A percentile compares a stretch with the other conserved stretches of the same genome.
Conservation (phyloP, 2,888 invertebrate genomes). For the Metacarcinus magister region DNA sequence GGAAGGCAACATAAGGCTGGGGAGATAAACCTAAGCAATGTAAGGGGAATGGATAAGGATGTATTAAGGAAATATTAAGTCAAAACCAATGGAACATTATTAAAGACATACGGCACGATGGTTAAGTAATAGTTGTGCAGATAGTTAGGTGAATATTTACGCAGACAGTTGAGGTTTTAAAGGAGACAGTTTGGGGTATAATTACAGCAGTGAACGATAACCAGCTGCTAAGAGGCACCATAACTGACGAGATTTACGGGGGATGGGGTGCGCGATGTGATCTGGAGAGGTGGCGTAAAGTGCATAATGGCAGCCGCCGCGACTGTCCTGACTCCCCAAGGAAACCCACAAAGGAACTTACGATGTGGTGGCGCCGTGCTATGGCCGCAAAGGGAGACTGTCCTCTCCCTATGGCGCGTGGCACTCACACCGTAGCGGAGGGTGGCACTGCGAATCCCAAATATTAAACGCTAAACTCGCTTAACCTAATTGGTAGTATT, state of each 20-base stretch:
- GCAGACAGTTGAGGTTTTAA: neutral
- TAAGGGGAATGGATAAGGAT: neutral
- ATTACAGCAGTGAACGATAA: conserved; percentile 16
- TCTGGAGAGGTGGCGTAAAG: conserved; percentile 18
- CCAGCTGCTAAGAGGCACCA: neutral
- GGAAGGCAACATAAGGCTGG: neutral
- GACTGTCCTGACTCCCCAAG: neutral
- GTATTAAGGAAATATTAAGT: neutral
- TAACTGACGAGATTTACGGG: neutral
- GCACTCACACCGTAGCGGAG: neutral
- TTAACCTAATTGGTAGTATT: conserved; percentile 26
- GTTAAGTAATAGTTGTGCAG: neutral
- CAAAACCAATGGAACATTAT: neutral
- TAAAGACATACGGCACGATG: neutral
- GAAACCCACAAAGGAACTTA: neutral
- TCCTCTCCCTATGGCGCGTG: neutral
- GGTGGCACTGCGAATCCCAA: neutral
- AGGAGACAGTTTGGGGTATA: neutral
- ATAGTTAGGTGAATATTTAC: neutral
- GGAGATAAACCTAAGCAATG: neutral
- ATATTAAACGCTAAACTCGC: conserved; percentile 41
- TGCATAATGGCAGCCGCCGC: neutral
- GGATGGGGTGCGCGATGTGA: neutral
- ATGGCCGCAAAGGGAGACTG: neutral
- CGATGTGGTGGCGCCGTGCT: neutral